Evolutionary conservation across 2,888 invertebrate genomes (phyloP).

Genomic region (Sinodicranocentrus sp.): DNA sequence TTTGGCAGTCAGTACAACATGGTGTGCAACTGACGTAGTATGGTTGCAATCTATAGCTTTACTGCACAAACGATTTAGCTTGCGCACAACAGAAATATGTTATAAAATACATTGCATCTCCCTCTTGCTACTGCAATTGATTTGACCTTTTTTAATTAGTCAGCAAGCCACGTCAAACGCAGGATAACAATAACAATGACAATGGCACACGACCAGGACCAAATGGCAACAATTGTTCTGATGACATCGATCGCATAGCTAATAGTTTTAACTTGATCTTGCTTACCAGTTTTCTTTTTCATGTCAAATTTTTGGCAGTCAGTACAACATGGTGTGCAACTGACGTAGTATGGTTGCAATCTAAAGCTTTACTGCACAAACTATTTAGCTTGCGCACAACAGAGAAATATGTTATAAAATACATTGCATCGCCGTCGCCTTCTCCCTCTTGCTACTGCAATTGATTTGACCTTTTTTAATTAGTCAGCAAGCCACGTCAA

Average conservation of each 20-base stretch:
- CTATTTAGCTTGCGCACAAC: background rate
- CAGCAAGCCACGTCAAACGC: background rate
- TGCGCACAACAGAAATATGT: background rate
- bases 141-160: conserved; percentile 49
- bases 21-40: background rate
- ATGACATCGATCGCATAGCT: conserved; percentile 10
- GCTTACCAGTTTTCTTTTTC: background rate
- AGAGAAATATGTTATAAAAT: background rate
- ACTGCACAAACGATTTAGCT: background rate
- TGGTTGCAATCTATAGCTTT: background rate
- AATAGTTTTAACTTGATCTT: background rate
- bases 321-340: background rate
- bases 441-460: conserved; percentile 22
- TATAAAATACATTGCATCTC: background rate
- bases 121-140: conserved; percentile 24
- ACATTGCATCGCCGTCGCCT: no score
- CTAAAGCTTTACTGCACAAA: background rate
- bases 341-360: background rate
- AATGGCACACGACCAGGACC: conserved; percentile 33
- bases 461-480: conserved; percentile 45
- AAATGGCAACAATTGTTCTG: background rate
- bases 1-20: conserved; percentile 20
- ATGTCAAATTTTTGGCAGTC: conserved; percentile 30
- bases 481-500: conserved; percentile 20
- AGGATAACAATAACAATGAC: conserved; percentile 5